Evolutionary conservation across 2,888 invertebrate species (phyloP).

Genomic region (Crepidodera aurea): DNA sequence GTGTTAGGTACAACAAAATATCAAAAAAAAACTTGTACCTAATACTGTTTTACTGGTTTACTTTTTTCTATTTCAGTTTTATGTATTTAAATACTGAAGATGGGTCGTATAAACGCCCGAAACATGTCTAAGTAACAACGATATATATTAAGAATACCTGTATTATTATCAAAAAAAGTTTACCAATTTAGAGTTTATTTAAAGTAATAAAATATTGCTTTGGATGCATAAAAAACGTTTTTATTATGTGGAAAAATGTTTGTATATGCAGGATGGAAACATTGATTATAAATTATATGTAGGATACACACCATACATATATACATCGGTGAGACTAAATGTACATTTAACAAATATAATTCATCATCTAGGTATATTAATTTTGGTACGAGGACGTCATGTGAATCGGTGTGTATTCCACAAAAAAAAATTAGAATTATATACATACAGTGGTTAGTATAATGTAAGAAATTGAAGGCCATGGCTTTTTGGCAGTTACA

Average conservation of each 20-base stretch:
- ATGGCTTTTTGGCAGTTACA: conserved; percentile 44
- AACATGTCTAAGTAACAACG: too few species aligned
- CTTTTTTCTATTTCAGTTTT: too few species aligned
- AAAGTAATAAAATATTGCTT: too few species aligned
- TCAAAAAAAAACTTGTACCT: too few species aligned
- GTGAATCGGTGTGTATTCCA: background rate
- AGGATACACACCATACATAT: conserved; percentile 3
- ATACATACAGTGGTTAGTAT: conserved; percentile 28
- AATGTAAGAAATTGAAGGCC: conserved; percentile 40
- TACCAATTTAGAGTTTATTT: too few species aligned
- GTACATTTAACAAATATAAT: background rate
- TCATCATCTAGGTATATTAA: background rate
- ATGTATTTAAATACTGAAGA: too few species aligned
- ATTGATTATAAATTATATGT: background rate
- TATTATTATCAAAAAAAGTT: too few species aligned
- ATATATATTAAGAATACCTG: too few species aligned
- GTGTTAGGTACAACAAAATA: too few species aligned
- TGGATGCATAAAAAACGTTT: too few species aligned
- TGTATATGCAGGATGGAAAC: background rate
- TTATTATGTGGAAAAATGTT: background rate
- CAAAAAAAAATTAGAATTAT: conserved; percentile 14
- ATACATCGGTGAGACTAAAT: background rate
- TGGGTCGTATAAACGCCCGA: too few species aligned
- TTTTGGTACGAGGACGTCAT: background rate
- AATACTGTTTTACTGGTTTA: too few species aligned